Percentiles rank a stretch among this genome's conserved stretches.
phyloP scores from a whole-genome alignment of 2,113 vertebrate species.

The Gnathonemus longibarbis region DNA sequence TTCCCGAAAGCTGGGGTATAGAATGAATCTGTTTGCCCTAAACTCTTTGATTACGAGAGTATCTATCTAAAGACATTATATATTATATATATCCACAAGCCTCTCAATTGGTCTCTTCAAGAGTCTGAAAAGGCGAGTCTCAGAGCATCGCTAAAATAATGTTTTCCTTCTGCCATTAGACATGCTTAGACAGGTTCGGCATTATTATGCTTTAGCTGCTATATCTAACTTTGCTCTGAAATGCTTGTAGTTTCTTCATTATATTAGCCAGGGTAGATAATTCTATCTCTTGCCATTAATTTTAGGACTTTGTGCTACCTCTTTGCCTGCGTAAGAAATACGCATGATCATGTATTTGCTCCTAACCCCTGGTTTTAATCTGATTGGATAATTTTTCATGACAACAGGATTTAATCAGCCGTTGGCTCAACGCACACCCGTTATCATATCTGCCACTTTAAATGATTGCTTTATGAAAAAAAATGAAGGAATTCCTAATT shows the following conservation, averaged over 20 bases:
- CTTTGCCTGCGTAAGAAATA: not conserved
- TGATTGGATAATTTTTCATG: conserved; percentile 10
- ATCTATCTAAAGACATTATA: not conserved
- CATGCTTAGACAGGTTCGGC: not conserved
- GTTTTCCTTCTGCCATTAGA: not conserved
- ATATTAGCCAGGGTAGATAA: conserved; percentile 2
- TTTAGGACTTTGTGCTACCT: not conserved
- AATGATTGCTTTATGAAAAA: not conserved
- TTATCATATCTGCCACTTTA: not conserved
- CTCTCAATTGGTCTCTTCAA: not conserved
- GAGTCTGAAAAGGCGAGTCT: not conserved
- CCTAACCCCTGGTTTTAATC: not conserved
- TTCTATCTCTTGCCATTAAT: not conserved
- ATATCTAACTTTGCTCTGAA: not conserved
- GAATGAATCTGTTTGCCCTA: not conserved
- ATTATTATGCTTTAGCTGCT: not conserved
- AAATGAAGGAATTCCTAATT: not conserved
- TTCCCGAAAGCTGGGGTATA: not conserved
- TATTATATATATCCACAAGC: not conserved
- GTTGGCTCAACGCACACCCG: not conserved
- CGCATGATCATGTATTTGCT: not conserved
- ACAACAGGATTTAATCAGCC: conserved; percentile 5
- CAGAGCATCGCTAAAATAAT: not conserved
- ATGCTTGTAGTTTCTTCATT: not conserved
- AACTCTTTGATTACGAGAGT: not conserved